Evolutionary conservation across 35 echinoderm and acorn worm species (phyloP), one percentile per base, ranked within the genome.

Genomic region (Chiridota heheva): DNA sequence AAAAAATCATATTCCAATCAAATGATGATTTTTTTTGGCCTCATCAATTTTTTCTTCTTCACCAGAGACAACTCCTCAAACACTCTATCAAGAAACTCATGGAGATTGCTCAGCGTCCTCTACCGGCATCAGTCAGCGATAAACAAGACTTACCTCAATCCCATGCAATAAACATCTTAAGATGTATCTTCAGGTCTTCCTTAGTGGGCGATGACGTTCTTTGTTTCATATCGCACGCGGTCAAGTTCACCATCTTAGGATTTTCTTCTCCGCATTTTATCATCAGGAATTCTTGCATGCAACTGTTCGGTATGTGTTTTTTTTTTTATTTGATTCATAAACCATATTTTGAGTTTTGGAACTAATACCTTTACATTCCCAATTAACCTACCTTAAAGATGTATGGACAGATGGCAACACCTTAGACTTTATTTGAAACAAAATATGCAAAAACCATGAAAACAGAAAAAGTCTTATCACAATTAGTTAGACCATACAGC

Each of bases 121-220:
- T 88, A 16, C 88, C 95, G n/a, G 73, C 51, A 13, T 39, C 85
- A 30, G 53, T 81, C 8, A 58, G 75, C 40, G 84, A 83, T 29
- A 98, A 78, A 37, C 60, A 78, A 57, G 95, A 98, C 60, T 67
- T 98, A 4, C 95, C 95, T 10, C 95, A 98, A 44, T 61, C 74
- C 42, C 88, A 91, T 81, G 95, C 80, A 36, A 34, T 91, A 5
- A 98, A 98, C 59, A 88, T 98, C 49, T 42, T 98, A 32, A 66
- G 38, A 44, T 80, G 84, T 26, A 74, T 98, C 36, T 92, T 98
- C 67, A 74, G 90, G 40, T 82, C 82, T 43, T 77, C 95, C 22
- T 75, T 66, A 5, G 61, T 86, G 1, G 72, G 60, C 29, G 81
- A 81, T 31, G 95, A 91, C 30, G 70, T 98, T 10, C 30, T 87